These are phyloP conservation scores for Tapera naevia DNA, from an alignment of 2,797 vertebrate species.

Conservation along the genomic window DNA sequence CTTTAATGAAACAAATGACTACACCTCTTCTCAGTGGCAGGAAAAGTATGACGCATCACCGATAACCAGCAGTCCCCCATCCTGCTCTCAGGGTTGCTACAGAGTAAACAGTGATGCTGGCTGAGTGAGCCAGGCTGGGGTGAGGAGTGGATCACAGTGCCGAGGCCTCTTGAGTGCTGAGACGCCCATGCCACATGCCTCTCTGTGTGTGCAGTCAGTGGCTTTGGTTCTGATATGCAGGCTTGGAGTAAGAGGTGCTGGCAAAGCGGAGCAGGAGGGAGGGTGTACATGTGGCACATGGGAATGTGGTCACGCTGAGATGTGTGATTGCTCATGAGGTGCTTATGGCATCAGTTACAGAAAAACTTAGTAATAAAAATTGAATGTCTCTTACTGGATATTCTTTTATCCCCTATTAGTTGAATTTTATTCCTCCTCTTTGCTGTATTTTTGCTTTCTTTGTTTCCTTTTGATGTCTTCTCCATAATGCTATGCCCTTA, in stretches of 20 bases:
- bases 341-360: neutral
- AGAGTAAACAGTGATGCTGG: neutral
- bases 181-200: rapidly evolving
- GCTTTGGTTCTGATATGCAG: neutral
- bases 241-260: neutral
- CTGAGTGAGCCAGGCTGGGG: neutral
- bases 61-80: neutral
- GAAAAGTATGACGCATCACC: neutral
- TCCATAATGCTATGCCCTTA: neutral
- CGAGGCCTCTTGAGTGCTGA: too few relatives aligned
- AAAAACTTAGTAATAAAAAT: neutral
- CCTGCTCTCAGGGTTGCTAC: neutral
- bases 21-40: neutral
- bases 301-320: neutral
- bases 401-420: neutral
- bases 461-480: neutral
- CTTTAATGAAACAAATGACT: conserved; percentile 23
- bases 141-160: neutral
- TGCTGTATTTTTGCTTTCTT: neutral
- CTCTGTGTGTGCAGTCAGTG: neutral
- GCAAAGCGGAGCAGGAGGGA: neutral
- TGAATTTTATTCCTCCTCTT: neutral
- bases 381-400: rapidly evolving
- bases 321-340: neutral
- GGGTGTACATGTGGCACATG: rapidly evolving